phyloP scores from a whole-genome alignment of 2,797 vertebrate species.

The Linurgus olivaceus region DNA sequence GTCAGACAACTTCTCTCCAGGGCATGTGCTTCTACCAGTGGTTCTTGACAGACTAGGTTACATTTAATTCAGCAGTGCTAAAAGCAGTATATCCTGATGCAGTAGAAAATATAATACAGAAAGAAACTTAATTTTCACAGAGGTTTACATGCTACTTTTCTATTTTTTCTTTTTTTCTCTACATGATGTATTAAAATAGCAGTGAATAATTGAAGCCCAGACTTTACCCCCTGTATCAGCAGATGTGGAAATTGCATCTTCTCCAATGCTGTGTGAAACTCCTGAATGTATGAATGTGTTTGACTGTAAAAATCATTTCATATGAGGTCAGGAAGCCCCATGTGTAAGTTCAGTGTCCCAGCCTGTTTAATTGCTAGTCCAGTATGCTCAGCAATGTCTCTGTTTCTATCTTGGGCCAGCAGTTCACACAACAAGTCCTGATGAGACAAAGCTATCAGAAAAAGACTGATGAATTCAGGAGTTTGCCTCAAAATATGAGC shows the following conservation, averaged over 20 bases:
- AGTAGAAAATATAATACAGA: background rate
- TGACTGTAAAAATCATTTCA: background rate
- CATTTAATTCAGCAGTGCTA: background rate
- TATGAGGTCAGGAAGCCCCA: background rate
- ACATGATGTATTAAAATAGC: background rate
- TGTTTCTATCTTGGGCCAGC: background rate
- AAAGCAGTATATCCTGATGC: background rate
- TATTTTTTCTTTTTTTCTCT: background rate
- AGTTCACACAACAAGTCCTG: background rate
- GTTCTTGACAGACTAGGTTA: background rate
- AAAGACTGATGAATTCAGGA: background rate
- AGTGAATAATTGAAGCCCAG: background rate
- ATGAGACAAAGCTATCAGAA: background rate
- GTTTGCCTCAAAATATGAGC: background rate
- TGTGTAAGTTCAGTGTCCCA: background rate
- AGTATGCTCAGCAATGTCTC: background rate
- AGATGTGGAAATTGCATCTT: background rate
- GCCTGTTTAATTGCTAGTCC: background rate
- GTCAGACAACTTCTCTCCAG: background rate
- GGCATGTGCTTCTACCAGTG: background rate
- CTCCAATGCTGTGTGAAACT: background rate
- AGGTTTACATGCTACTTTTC: background rate
- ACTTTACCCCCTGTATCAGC: background rate
- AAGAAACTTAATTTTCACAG: background rate
- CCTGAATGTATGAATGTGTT: background rate